Evolutionary conservation across 53 echinoderm and acorn worm species (phyloP).

Genomic region (Apostichopus leukothele): DNA sequence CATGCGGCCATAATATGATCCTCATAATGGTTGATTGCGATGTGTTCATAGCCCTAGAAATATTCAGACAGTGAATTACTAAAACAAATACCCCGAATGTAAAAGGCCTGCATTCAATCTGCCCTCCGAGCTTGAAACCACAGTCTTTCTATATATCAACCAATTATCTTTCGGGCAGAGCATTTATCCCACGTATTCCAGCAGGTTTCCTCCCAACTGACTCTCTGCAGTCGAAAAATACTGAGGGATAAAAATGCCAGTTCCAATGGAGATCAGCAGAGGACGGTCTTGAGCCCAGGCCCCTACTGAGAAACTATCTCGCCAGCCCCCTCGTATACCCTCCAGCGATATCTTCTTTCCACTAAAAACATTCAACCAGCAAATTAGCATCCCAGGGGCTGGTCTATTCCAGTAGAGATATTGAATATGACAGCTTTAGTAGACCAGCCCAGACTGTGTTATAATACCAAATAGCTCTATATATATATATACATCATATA

Average conservation of each 20-base stretch:
- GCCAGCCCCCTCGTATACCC: constrained; percentile 29
- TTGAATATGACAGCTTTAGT: constrained; percentile 25
- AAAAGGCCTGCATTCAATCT: constrained; percentile 17
- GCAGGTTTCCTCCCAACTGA: constrained; percentile 29
- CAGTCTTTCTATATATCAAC: constrained; percentile 14
- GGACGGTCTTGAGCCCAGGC: constrained; percentile 24
- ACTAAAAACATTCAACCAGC: constrained; percentile 11
- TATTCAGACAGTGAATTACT: constrained; percentile 24
- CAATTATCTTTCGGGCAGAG: constrained; percentile 28
- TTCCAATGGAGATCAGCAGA: constrained; percentile 29
- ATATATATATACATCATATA: too few species aligned
- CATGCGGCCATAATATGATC: too few species aligned
- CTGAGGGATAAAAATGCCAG: constrained; percentile 11
- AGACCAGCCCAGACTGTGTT: constrained; percentile 1
- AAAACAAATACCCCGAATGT: constrained; percentile 16
- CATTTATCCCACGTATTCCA: constrained; percentile 36
- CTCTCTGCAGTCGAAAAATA: not conserved
- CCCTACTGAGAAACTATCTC: constrained; percentile 43
- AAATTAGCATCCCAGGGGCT: constrained; percentile 43
- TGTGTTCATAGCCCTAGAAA: not conserved
- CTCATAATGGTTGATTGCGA: too few species aligned
- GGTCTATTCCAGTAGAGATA: constrained; percentile 12
- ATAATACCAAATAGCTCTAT: too few species aligned
- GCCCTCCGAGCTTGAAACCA: constrained; percentile 1
- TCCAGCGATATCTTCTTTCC: constrained; percentile 43